Evolutionary conservation across 1,140 invertebrate species (phyloP), one percentile per base, ranked within the genome.

Genomic region (Cotesia typhae): DNA sequence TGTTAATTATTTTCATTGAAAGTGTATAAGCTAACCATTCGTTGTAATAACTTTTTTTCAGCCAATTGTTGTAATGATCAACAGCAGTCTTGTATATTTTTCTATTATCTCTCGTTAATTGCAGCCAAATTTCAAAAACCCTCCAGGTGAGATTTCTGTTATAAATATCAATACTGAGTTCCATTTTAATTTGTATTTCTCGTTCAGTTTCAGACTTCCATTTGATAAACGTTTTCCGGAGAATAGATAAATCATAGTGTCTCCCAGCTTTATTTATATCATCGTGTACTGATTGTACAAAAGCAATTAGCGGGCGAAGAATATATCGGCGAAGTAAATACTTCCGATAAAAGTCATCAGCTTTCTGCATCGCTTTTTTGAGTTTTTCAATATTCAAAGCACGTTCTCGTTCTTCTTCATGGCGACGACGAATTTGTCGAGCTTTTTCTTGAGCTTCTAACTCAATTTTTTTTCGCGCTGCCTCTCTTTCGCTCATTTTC

Each of bases 11-110:
- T 75, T 70, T 81, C 4, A 74, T 59, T 66, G 81, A 60, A 3
- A 76, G 4, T 0, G 65, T 61, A 3, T 67, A 67, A 4, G 65
- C 12, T 4, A 69, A 74, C 84, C 83, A 86, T 2, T 59, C 0
- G 20, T 73, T 79, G 0, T 83, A 74, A n/a, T 65, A 79, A 37
- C 72, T 76, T 0, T 64, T 74, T 71, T 79, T 73, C 3, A 86
- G 12, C 73, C 79, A 82, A 72, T 83, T 78, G 10, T 85, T 82
- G 9, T 70, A 78, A 70, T 84, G 85, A 67, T 86, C 83, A 41
- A 36, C 63, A 4, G 85, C 84, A 0, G 84, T 83, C 72, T 85
- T 82, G 3, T 67, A 67, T 17, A 83, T 84, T 14, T 65, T 63
- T n/a, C 53, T 82, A 3, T 72, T 66, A 9, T 79, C 72, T 10